phyloP scores from a whole-genome alignment of 2,797 vertebrate genomes.

The Malacoraja senta region DNA sequence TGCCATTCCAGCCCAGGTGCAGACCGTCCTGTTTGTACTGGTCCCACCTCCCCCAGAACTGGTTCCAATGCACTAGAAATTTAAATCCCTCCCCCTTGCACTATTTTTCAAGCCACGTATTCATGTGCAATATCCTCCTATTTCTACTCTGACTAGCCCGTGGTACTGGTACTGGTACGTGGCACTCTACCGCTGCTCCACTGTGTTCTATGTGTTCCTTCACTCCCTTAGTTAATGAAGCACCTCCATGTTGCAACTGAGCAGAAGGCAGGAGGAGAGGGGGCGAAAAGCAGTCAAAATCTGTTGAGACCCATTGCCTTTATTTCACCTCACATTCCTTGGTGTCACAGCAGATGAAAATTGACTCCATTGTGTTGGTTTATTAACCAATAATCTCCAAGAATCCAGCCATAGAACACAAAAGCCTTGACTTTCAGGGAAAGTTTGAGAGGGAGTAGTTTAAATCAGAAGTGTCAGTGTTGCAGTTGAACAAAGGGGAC shows the following conservation, averaged over 20 bases:
- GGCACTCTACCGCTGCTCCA: too few relatives aligned
- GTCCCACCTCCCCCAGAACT: too few relatives aligned
- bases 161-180: too few relatives aligned
- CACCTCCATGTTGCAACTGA: neutral
- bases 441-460: neutral
- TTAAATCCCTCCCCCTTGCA: too few relatives aligned
- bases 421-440: neutral
- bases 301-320: neutral
- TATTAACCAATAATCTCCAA: neutral
- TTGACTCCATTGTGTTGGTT: neutral
- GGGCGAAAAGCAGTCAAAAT: neutral
- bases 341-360: neutral
- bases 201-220: neutral
- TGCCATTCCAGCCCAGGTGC: too few relatives aligned
- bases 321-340: neutral
- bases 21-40: too few relatives aligned
- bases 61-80: too few relatives aligned
- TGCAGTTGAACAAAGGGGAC: too few relatives aligned
- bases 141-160: too few relatives aligned
- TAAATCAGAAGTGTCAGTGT: too few relatives aligned
- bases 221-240: neutral
- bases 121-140: too few relatives aligned
- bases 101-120: too few relatives aligned
- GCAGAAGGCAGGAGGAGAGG: neutral
- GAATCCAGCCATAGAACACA: neutral